Base-by-base conservation (phyloP, 2,797 vertebrate species). In the Psittacula derbiana region DNA sequence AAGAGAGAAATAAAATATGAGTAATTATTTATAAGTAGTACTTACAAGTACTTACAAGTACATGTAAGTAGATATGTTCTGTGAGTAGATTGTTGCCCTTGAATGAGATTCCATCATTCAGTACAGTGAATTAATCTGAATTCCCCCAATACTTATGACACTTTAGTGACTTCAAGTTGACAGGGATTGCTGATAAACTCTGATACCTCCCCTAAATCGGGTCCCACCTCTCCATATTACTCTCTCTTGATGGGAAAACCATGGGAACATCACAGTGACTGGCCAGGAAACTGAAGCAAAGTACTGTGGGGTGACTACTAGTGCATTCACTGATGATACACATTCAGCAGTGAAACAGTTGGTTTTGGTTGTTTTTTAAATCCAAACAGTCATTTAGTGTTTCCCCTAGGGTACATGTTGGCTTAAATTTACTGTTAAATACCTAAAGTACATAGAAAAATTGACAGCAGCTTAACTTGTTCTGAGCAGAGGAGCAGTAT, bases 1-100 rank as follows among this genome's bases (percentile, higher is more conserved):
- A 97, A 98, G 53, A 91, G 91, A 85, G 52, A 76, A 93, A 49
- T 57, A 73, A 96, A 95, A 88, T 71, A 43, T 7, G 2, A 76
- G 38, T 94, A 74, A 96, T 65, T 55, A 74, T 30, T 52, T 71
- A n/a, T 36, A 64, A 82, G 30, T 18, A 73, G 25, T 80, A 81
- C 38, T 46, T 36, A 25, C 33, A 36, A 25, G 55, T 58, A 58
- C 33, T 36, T 36, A 36, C 6, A 58, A 58, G 55, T 16, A 36
- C 23, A 24, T 50, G 31, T 33, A 64, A 85, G 36, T 11, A 71
- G 5, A 14, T 85, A 88, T n/a, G 36, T 57, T 90, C 52, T 65
- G 30, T n/a, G 17, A 31, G 28, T 19, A 74, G 41, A 23, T 8
- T 92, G 21, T 79, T 83, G 28, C 16, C 36, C 14, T 67, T 67